A percentile compares a stretch with the other conserved stretches of the same genome.
phyloP scores from a whole-genome alignment of 2,888 invertebrate genomes.

The Drosophila ezoana region DNA sequence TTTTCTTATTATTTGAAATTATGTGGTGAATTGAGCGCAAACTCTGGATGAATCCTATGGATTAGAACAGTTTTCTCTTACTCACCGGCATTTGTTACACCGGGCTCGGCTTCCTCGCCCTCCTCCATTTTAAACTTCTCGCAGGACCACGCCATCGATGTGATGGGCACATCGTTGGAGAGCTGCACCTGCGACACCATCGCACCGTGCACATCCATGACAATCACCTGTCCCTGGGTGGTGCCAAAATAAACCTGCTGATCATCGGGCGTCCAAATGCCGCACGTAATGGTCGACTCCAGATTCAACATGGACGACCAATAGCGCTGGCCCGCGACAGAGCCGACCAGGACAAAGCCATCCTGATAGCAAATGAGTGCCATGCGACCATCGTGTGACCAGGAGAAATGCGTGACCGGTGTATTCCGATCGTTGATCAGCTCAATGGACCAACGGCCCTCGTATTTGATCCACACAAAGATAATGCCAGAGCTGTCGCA shows the following conservation, averaged over 20 bases:
- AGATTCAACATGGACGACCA: slow-evolving; percentile 99
- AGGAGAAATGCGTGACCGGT: slow-evolving; percentile 98
- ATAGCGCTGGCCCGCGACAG: slow-evolving; percentile 98
- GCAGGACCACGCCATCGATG: slow-evolving; percentile 98
- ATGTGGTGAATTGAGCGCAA: too few relatives aligned
- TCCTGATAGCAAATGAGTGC: slow-evolving; percentile 99
- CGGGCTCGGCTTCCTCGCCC: slow-evolving; percentile 90
- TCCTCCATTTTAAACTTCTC: slow-evolving; percentile 99
- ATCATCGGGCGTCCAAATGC: slow-evolving; percentile 99
- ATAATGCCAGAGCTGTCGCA: slow-evolving; percentile 99
- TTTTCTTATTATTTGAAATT: too few relatives aligned
- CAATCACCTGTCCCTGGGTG: slow-evolving; percentile 96
- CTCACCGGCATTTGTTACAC: slow-evolving; percentile 86
- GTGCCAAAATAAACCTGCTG: slow-evolving; percentile 98
- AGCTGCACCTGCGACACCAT: slow-evolving; percentile 97
- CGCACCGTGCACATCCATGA: slow-evolving; percentile 98
- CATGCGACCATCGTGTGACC: slow-evolving; percentile 99
- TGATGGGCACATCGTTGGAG: slow-evolving; percentile 94
- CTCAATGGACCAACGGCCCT: slow-evolving; percentile 99
- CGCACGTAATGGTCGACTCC: slow-evolving; percentile 97
- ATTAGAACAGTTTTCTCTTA: not conserved
- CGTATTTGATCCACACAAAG: slow-evolving; percentile 99
- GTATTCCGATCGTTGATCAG: slow-evolving; percentile 99
- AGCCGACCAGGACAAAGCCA: slow-evolving; percentile 98
- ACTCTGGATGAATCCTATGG: too few relatives aligned